These are phyloP conservation scores for Triplophysa yarkandensis DNA, from an alignment of 2,797 vertebrate genomes.

Conservation along the genomic window DNA sequence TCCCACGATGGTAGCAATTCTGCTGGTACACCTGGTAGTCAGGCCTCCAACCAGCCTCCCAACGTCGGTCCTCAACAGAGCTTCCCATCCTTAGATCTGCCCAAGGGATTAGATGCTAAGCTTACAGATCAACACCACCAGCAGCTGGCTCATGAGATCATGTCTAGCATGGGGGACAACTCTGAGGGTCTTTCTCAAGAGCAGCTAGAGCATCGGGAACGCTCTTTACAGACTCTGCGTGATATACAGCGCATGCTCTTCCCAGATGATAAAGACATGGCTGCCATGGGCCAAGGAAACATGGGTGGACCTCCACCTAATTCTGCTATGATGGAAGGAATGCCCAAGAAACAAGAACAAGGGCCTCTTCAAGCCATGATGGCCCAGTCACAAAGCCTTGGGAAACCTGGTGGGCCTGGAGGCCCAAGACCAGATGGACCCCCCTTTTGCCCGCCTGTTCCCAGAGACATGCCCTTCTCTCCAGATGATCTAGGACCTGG, in stretches of 20 bases:
- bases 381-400: slow-evolving; percentile 96
- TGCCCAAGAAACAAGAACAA: slow-evolving; percentile 77
- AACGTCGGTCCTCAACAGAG: slow-evolving; percentile 70
- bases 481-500: slow-evolving; percentile 94
- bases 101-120: slow-evolving; percentile 61
- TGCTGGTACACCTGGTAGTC: slow-evolving; percentile 83
- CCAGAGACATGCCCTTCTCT: slow-evolving; percentile 93
- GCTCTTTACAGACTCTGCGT: slow-evolving; percentile 83
- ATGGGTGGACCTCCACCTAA: slow-evolving; percentile 67
- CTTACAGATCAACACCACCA: slow-evolving; percentile 68
- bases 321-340: slow-evolving; percentile 73
- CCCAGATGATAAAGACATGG: slow-evolving; percentile 88
- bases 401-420: slow-evolving; percentile 84
- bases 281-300: slow-evolving; percentile 65
- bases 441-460: slow-evolving; percentile 90
- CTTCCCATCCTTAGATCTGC: slow-evolving; percentile 70
- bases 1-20: slow-evolving; percentile 78
- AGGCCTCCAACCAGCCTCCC: slow-evolving; percentile 78
- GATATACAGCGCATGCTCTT: slow-evolving; percentile 99
- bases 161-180: slow-evolving; percentile 89
- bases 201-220: slow-evolving; percentile 81
- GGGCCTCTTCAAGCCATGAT: slow-evolving; percentile 98
- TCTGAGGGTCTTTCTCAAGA: slow-evolving; percentile 96
- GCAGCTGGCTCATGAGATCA: slow-evolving; percentile 86
- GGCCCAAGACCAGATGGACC: slow-evolving; percentile 90